Evolutionary conservation across 2,888 invertebrate genomes (phyloP), one percentile per base, ranked within the genome.

Genomic region (Gryllus longicercus): DNA sequence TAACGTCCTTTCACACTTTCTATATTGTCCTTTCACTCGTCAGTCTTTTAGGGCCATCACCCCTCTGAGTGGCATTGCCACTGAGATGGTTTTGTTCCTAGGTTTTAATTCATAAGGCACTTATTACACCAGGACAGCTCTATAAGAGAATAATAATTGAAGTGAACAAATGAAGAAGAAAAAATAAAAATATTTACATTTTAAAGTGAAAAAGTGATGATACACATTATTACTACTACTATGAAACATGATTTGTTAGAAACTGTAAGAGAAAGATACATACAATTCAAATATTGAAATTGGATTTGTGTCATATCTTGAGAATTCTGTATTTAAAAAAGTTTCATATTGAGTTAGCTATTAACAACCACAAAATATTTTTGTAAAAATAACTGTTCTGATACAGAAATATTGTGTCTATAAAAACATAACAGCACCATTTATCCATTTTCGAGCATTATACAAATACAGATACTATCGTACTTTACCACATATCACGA

Each of bases 171-270:
- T 18, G n/a, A 63, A 63, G n/a, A 63, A 38, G 38, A 63, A 18
- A 63, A n/a, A 18, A 63, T 18, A 63, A 63, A 63, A 63, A 63
- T 63, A 63, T 63, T 63, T 63, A 63, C 63, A 63, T 63, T 63
- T 4, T n/a, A 63, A 63, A 63, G 63, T 63, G 63, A n/a, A 63
- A 63, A 63, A 63, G 38, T 38, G 38, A 38, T 38, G 38, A 38
- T 38, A 38, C 8, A 63, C 63, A 63, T 63, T 18, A 63, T 63
- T 18, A 63, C 8, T 63, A 63, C 14, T 63, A 38, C 63, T 63
- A 63, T 63, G 38, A 63, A 63, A 63, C 63, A 63, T 8, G 63
- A 63, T 18, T 63, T 14, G n/a, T 63, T 63, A 63, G n/a, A 63
- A 63, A 18, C 63, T 18, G 63, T 18, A 63, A 63, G 12, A 14